Evolutionary conservation across 2,113 vertebrate species (phyloP).

Genomic region (Sinocyclocheilus grahami): DNA sequence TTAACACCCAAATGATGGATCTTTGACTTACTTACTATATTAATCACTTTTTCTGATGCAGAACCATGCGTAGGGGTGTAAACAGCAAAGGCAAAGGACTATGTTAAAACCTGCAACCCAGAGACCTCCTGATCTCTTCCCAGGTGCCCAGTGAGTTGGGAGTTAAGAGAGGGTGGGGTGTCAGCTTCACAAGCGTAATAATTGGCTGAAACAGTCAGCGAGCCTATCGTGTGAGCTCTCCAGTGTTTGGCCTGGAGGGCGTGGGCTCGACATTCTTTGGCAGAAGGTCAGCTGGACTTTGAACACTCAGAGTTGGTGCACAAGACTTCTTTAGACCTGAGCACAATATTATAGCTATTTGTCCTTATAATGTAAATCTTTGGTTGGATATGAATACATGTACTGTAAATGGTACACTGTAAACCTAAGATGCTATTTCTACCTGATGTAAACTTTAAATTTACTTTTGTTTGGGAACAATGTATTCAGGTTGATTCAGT

Average conservation of each 20-base stretch:
- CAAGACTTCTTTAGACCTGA: not conserved
- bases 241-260: conserved; percentile 45
- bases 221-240: conserved; percentile 55
- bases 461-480: not conserved
- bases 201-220: conserved; percentile 51
- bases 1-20: not conserved
- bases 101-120: conserved; percentile 32
- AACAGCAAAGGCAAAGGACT: conserved; percentile 31
- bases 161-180: conserved; percentile 52
- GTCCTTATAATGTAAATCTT: not conserved
- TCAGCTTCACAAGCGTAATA: conserved; percentile 46
- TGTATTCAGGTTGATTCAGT: not conserved
- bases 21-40: not conserved
- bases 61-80: not conserved
- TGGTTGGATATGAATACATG: too few species aligned
- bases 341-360: not conserved
- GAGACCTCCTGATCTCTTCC: conserved; percentile 28
- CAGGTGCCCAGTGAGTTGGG: conserved; percentile 16
- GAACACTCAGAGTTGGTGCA: conserved; percentile 32
- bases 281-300: conserved; percentile 53
- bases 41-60: not conserved
- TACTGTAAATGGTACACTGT: not conserved
- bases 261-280: conserved; percentile 47
- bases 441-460: not conserved
- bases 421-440: not conserved